Evolutionary conservation across 2,113 vertebrate species (phyloP), one percentile per base, ranked within the genome.

Genomic region (Marmota flaviventris): DNA sequence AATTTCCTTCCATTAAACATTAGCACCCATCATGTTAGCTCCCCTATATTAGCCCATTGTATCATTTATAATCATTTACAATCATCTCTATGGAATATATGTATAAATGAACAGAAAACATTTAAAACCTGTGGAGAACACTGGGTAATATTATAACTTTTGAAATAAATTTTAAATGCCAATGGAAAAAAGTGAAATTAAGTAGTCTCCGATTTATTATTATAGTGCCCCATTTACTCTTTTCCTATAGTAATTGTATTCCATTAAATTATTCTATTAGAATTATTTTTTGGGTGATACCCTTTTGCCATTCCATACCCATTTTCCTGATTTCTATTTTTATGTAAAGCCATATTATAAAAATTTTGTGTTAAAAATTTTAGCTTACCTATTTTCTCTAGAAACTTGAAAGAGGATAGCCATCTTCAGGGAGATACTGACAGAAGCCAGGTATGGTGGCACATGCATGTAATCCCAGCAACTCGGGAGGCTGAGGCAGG

Each of bases 301-400:
- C 78, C 51, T 79, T 81, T 78, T 83, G 45, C 20, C 24, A 45
- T 85, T 70, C 25, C 65, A 42, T 85, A 92, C 3, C 16, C 14
- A 95, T 29, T 94, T 78, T 87, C 9, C 20, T 70, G 22, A 58
- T 88, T 96, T 93, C 73, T 79, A 5, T 69, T 77, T 96, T 95
- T 93, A 56, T 81, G 8, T 87, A 85, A 81, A 95, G 34, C 56
- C 4, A 1, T 89, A 84, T 94, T 93, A 93, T 95, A 42, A 85
- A 86, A 70, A 24, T 94, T 73, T 83, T 78, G n/a, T 75, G 27
- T 84, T 77, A 39, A 94, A 48, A 85, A 48, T 10, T 90, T 89
- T 81, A 93, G 10, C 85, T 72, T 94, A 72, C 58, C 16, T 65
- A 13, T 77, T 69, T 94, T 94, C 27, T 69, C 63, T 48, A 48